Evolutionary conservation across 2,888 invertebrate species (phyloP), one percentile per base, ranked within the genome.

Genomic region (Protonemura montana): DNA sequence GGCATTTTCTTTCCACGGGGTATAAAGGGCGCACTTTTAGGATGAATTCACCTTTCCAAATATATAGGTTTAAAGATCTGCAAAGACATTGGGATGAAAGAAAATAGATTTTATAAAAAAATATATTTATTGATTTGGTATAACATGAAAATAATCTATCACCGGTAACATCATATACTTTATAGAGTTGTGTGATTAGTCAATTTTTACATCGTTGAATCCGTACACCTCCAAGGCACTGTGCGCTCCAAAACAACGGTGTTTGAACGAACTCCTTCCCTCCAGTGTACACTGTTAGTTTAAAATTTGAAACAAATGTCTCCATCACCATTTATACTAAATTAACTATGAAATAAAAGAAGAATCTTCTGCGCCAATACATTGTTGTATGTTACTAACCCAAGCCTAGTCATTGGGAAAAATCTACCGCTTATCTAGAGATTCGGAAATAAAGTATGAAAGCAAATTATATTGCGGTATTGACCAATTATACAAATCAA

Each of bases 301-400:
- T 59, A 16, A 21, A 59, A 59, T 7, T 59, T 21, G 59, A 59
- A 59, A 59, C 59, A 13, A 78, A 25, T 78, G 25, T 78, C 28
- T 78, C 78, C 78, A 78, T 78, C 78, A 78, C 78, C 78, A 78
- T 78, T 78, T 78, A 78, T 25, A 10, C 59, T 59, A 59, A 10
- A 21, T 59, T 59, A 78, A 78, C 7, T 26, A 28, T 78, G 10
- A 28, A 78, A 78, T 78, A 25, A 78, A 78, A 35, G 3, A 35
- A 59, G 21, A 3, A 59, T 21, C 59, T 59, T 59, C 59, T 59
- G 59, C 21, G 59, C 59, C 16, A 59, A 59, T 59, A 59, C 59
- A 59, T 59, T 59, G 59, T 10, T 2, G 16, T 59, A 2, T 21
- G 21, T 21, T 59, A 59, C 21, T 59, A 59, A 21, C 7, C 2